A percentile compares a stretch with the other conserved stretches of the same genome.
Conservation (phyloP, 1,140 invertebrate species). For the Heterodera carotae region DNA sequence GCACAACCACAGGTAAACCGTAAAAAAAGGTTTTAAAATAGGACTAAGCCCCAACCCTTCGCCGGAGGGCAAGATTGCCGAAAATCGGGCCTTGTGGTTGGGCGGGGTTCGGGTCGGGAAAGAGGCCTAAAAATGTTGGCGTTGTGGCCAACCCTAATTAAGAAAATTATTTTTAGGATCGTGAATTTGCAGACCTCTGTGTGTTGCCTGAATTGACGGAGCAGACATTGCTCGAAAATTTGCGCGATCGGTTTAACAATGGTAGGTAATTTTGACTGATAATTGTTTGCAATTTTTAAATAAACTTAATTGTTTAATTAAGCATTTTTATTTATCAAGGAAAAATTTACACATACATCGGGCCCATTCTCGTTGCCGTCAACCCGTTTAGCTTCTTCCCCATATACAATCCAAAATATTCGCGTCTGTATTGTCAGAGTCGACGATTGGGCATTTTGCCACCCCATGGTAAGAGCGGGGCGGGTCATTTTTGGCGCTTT, state of each 20-base stretch:
- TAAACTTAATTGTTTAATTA: constrained; percentile 21
- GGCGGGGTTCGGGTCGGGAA: too few relatives aligned
- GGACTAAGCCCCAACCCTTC: too few relatives aligned
- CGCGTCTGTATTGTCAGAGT: constrained; percentile 86
- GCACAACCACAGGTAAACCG: constrained; percentile 60
- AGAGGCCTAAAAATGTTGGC: too few relatives aligned
- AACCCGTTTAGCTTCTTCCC: constrained; percentile 83
- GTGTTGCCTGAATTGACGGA: constrained; percentile 92
- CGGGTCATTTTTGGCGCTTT: too few relatives aligned
- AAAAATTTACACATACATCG: constrained; percentile 94
- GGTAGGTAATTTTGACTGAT: constrained; percentile 71
- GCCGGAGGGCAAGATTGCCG: too few relatives aligned
- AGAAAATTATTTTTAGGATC: constrained; percentile 66
- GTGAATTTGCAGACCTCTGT: constrained; percentile 90
- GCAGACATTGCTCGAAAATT: constrained; percentile 84
- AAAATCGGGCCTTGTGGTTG: too few relatives aligned
- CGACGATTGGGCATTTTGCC: constrained; percentile 78
- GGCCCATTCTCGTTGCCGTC: constrained; percentile 85
- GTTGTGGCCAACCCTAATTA: too few relatives aligned
- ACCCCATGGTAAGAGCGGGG: constrained; percentile 78
- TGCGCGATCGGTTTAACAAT: constrained; percentile 78
- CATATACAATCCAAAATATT: constrained; percentile 96
- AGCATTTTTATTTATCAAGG: constrained; percentile 69
- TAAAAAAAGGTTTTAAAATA: neutral
- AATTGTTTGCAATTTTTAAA: constrained; percentile 16